Base-by-base conservation (phyloP, 2,888 invertebrate species). In the Rhagonycha fulva region DNA sequence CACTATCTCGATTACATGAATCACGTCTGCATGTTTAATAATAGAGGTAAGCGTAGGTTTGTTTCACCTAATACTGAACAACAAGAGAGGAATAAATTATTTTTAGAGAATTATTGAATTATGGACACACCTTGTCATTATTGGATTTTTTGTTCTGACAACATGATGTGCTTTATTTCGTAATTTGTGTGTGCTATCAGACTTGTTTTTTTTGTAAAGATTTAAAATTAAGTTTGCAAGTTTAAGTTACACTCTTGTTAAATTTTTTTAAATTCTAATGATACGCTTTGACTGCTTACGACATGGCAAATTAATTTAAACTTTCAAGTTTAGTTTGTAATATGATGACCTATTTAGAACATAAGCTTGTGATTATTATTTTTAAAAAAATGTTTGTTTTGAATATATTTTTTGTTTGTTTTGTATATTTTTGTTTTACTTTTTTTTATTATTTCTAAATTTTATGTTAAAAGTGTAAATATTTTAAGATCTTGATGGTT, bases 1-100 rank as follows among this genome's bases (percentile, higher is more conserved):
- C 87, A 87, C 71, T 86, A 85, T 80, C 14, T 94, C 92, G 86
- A 86, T 70, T 79, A 81, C 24, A 69, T 79, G 28, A 86, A 85
- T 84, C 84, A 84, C 72, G 82, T 84, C n/a, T 81, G 84, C 76
- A 81, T 82, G 70, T 84, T 68, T 47, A 74, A 82, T 68, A 83
- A 82, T 74, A 83, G 86, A 82, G 85, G 85, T 85, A 85, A 84
- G 85, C 82, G 74, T 72, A 79, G 71, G 63, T 71, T 77, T 75
- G 47, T 61, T 47, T 62, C 71, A 68, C 30, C 66, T 61, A 60
- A 63, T 71, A 62, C 24, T 61, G 32, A 70, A 28, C 67, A 66
- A 28, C 71, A 71, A 24, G 68, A 71, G 14, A 70, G 70, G 62
- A 76, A 72, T 72, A 72, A 76, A 14, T 30, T 67, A 62, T 73